Conservation (phyloP, 2,888 invertebrate genomes). For the Caenorhabditis panamensis region DNA sequence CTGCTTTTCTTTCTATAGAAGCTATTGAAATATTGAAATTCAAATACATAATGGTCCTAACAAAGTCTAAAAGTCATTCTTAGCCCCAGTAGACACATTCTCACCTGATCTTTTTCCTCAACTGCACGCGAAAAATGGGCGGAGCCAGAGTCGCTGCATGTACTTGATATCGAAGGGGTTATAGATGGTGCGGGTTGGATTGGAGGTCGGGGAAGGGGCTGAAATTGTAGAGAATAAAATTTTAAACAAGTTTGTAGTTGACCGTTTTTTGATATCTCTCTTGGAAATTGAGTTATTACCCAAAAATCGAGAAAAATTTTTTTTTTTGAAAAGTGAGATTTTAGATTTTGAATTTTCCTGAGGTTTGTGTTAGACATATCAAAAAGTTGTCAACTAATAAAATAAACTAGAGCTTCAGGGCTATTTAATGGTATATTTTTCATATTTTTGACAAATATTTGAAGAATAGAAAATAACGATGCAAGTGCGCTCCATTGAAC, state of each 20-base stretch:
- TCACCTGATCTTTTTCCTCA: constrained; percentile 27
- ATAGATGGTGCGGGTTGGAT: not conserved
- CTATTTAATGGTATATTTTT: too few species aligned
- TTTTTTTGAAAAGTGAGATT: too few species aligned
- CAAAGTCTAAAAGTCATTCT: constrained; percentile 24
- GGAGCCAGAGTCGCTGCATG: constrained; percentile 47
- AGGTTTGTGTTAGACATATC: not conserved
- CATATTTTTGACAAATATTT: too few species aligned
- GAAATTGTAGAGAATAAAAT: constrained; percentile 7
- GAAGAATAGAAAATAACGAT: too few species aligned
- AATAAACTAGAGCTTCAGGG: too few species aligned
- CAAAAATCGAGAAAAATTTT: too few species aligned
- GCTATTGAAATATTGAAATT: constrained; percentile 35
- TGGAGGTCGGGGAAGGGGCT: constrained; percentile 24
- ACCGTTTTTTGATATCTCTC: too few species aligned
- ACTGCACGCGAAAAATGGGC: constrained; percentile 47
- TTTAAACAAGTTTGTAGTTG: not conserved
- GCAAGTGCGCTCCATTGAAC: too few species aligned
- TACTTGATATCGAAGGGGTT: constrained; percentile 10
- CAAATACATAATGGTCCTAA: constrained; percentile 33
- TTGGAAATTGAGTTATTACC: too few species aligned
- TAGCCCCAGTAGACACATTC: too few species aligned
- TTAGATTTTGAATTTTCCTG: not conserved
- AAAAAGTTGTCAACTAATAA: constrained; percentile 2
- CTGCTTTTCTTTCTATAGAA: not conserved